phyloP scores from a whole-genome alignment of 2,888 invertebrate genomes.

The Leptinotarsa juncta region DNA sequence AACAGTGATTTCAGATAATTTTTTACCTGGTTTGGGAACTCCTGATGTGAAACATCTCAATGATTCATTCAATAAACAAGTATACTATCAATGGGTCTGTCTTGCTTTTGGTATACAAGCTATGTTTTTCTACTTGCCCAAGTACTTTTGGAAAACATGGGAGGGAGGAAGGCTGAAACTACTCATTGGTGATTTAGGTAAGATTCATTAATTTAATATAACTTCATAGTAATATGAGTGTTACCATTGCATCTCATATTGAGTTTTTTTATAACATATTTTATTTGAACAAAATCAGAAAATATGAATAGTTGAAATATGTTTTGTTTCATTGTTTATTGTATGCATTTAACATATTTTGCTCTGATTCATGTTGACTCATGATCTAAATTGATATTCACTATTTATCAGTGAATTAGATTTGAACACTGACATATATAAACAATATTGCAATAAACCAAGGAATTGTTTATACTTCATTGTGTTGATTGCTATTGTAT shows the following conservation, averaged over 20 bases:
- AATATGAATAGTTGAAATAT: too few species aligned
- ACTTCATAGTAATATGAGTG: too few species aligned
- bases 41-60: neutral
- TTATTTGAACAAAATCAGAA: too few species aligned
- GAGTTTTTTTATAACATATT: too few species aligned
- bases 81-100: slow-evolving; percentile 81
- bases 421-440: neutral
- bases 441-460: neutral
- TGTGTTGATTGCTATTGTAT: slow-evolving; percentile 4
- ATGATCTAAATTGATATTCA: too few species aligned
- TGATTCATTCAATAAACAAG: slow-evolving; percentile 69
- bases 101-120: slow-evolving; percentile 77
- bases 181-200: slow-evolving; percentile 72
- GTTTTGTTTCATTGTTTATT: too few species aligned
- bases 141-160: slow-evolving; percentile 80
- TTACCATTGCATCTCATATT: too few species aligned
- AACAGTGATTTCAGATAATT: slow-evolving; percentile 30
- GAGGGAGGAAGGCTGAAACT: slow-evolving; percentile 74
- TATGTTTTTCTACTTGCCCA: slow-evolving; percentile 75
- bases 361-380: too few species aligned
- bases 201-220: slow-evolving; percentile 17
- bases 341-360: too few species aligned
- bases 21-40: slow-evolving; percentile 41
- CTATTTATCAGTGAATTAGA: too few species aligned
- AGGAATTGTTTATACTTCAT: neutral